Evolutionary conservation across 2,888 invertebrate species (phyloP).

Genomic region (Erebia epiphron): DNA sequence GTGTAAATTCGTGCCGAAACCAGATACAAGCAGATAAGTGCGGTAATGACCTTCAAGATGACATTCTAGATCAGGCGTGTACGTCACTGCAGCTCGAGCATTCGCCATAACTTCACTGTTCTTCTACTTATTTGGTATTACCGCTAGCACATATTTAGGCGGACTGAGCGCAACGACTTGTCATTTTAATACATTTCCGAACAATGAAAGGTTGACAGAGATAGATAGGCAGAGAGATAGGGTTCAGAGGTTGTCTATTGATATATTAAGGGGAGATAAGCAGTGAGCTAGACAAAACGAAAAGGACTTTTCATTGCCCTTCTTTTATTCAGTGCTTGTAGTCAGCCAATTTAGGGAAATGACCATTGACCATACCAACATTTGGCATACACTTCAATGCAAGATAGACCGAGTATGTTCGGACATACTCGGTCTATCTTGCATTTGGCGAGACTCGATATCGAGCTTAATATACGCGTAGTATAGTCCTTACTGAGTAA

Average conservation of each 20-base stretch:
- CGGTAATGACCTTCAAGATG: conserved; percentile 27
- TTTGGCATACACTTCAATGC: background rate
- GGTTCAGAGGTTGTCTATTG: too few relatives aligned
- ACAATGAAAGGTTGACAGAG: background rate
- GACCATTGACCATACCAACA: background rate
- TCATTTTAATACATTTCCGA: background rate
- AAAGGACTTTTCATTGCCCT: background rate
- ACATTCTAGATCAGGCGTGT: conserved; percentile 16
- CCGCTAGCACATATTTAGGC: background rate
- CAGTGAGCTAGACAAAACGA: too few relatives aligned
- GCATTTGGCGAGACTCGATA: too few relatives aligned
- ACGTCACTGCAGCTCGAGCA: conserved; percentile 21
- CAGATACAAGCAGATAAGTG: conserved; percentile 35
- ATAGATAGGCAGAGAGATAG: too few relatives aligned
- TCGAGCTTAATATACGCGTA: background rate
- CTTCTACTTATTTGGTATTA: background rate
- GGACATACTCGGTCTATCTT: too few relatives aligned
- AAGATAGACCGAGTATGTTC: too few relatives aligned
- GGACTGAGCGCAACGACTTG: background rate
- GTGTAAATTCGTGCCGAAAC: background rate
- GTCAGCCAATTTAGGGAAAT: background rate
- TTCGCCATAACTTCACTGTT: conserved; percentile 12
- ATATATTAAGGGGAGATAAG: background rate
- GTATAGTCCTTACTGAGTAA: background rate
- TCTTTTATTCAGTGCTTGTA: background rate